Conservation (phyloP, 2,797 vertebrate genomes). For the Delichon dasypus region DNA sequence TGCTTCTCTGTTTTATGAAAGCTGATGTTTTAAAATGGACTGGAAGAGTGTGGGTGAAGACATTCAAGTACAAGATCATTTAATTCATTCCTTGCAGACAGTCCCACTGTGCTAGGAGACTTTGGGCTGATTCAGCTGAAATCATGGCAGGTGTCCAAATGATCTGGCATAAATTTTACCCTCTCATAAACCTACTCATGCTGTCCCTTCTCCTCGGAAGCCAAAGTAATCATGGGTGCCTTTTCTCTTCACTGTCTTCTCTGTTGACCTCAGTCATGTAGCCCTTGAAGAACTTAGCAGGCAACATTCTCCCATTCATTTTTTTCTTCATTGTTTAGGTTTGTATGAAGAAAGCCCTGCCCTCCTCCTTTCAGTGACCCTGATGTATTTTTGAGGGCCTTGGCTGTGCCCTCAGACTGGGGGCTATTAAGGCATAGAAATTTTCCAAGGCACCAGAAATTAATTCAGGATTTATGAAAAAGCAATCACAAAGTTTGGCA, state of each 20-base stretch:
- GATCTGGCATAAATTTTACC: neutral
- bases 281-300: neutral
- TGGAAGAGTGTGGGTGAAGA: neutral
- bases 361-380: neutral
- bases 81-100: neutral
- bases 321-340: neutral
- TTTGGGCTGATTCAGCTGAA: conserved; percentile 3
- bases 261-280: neutral
- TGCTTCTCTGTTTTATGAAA: neutral
- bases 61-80: neutral
- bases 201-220: neutral
- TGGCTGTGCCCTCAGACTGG: neutral
- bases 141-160: neutral
- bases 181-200: neutral
- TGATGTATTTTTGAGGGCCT: neutral
- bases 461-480: neutral
- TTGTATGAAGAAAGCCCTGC: neutral
- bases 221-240: neutral
- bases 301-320: neutral
- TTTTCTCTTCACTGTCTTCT: neutral
- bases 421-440: neutral
- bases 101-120: neutral
- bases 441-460: neutral
- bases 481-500: neutral
- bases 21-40: neutral